Conservation (phyloP, 2,113 vertebrate species). For the Bubalus kerabau region DNA sequence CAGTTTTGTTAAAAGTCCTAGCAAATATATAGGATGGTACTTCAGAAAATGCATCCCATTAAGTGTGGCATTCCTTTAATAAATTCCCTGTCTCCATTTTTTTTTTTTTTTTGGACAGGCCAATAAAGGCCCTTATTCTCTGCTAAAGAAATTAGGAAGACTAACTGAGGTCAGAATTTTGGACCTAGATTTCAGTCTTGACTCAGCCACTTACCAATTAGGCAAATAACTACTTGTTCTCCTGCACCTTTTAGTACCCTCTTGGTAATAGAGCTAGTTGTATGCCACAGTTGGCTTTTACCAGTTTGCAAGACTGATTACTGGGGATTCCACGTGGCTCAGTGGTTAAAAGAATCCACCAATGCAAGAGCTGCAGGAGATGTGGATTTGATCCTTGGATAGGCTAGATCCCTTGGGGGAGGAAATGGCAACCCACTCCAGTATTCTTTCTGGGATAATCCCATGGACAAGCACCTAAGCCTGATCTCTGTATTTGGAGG, state of each 20-base stretch:
- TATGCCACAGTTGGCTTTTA: neutral
- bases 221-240: neutral
- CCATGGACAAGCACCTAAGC: neutral
- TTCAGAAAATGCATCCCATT: neutral
- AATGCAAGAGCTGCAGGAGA: neutral
- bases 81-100: neutral
- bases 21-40: neutral
- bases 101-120: neutral
- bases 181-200: neutral
- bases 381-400: neutral
- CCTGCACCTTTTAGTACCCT: neutral
- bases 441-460: neutral
- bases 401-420: neutral
- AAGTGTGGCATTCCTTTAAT: neutral
- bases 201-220: neutral
- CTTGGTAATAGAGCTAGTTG: slow-evolving; percentile 9
- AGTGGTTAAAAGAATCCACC: neutral
- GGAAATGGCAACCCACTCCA: neutral
- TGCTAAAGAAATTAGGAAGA: neutral
- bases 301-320: neutral
- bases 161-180: neutral
- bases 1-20: neutral
- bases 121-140: neutral
- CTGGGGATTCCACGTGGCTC: neutral
- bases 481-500: neutral